Conservation (phyloP, 2,113 vertebrate genomes). For the Hyaena hyaena region DNA sequence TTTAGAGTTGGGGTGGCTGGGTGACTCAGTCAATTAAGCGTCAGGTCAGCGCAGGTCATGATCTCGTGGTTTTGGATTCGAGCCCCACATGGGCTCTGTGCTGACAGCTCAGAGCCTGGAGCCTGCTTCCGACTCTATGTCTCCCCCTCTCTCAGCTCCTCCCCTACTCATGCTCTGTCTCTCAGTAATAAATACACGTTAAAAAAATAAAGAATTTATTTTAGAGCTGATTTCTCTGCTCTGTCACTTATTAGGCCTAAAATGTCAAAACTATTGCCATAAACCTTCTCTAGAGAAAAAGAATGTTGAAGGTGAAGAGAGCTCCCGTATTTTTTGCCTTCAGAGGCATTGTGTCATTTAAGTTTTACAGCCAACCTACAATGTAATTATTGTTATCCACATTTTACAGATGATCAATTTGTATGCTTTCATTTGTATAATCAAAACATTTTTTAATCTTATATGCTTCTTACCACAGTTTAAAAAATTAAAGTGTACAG, state of each 20-base stretch:
- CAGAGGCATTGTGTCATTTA: slow-evolving; percentile 7
- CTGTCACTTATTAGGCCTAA: not conserved
- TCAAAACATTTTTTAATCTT: not conserved
- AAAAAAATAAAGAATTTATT: not conserved
- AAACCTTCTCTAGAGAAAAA: slow-evolving; percentile 23
- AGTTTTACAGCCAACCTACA: slow-evolving; percentile 23
- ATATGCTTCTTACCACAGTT: not conserved
- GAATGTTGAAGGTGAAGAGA: not conserved
- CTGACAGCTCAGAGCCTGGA: too few relatives aligned
- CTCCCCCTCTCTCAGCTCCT: too few relatives aligned
- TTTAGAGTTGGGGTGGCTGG: too few relatives aligned
- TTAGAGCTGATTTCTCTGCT: not conserved
- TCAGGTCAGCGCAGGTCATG: too few relatives aligned
- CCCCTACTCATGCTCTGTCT: too few relatives aligned
- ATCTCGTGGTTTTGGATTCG: too few relatives aligned
- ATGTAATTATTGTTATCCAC: not conserved
- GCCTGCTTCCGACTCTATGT: too few relatives aligned
- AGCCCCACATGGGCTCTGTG: too few relatives aligned
- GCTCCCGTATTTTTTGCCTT: slow-evolving; percentile 36
- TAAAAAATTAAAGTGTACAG: not conserved
- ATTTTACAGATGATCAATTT: slow-evolving; percentile 1
- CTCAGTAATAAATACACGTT: too few relatives aligned
- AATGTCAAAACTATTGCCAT: slow-evolving; percentile 5
- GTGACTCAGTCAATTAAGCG: too few relatives aligned
- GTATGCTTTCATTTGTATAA: slow-evolving; percentile 2